Evolutionary conservation across 2,888 invertebrate genomes (phyloP), one percentile per base, ranked within the genome.

Genomic region (Megamerina dolium): DNA sequence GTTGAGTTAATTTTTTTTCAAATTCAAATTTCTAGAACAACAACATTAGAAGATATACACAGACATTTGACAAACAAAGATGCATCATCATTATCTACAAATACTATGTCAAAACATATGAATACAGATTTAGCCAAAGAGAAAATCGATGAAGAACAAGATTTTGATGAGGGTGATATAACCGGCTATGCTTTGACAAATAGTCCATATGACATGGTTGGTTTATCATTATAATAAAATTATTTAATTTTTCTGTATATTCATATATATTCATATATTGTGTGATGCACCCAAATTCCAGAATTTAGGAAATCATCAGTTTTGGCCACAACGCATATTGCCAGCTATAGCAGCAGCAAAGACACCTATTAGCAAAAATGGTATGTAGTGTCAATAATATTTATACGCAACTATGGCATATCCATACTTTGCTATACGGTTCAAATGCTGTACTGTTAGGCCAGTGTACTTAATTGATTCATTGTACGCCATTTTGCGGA

Each of bases 11-110:
- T 34, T 18, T 3, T 18, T 34, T 17, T 16, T n/a, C n/a, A 8
- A 17, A 17, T 10, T 4, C 12, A 29, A 19, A 10, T 37, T 58
- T 59, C n/a, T 58, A 85, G 85, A 58, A 80, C 83, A 19, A 78
- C 85, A 12, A 81, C 83, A 1, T 64, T 85, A 13, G 83, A 85
- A 52, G 83, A 84, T 50, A 75, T 85, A 23, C 81, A 83, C 62
- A 76, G 77, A 6, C 81, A 82, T 56, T 80, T 81, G 55, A 57
- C 43, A 41, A 5, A n/a, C 27, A 26, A 20, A 14, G 6, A 5
- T 35, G 26, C 10, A 0, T n/a, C 20, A 16, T 23, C n/a, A 18
- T n/a, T 34, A 5, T 13, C 16, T 2, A 12, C 33, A 17, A 38
- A 38, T 34, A 26, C 34, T 16, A 17, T 21, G 18, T 5, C 33